Evolutionary conservation across 2,888 invertebrate species (phyloP).

Genomic region (Mantis religiosa): DNA sequence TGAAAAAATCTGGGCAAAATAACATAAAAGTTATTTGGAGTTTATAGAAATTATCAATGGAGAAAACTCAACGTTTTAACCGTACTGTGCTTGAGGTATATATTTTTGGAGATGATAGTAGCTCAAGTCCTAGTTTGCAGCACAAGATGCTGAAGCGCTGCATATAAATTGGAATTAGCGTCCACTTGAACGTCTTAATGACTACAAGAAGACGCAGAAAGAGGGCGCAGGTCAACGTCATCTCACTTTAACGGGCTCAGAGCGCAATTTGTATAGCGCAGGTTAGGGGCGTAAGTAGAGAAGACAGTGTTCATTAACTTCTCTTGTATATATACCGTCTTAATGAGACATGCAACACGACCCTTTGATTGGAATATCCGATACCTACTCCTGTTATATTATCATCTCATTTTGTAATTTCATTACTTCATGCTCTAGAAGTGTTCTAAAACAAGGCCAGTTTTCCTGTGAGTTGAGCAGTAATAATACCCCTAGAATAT

Average conservation of each 20-base stretch:
- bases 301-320: neutral
- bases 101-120: neutral
- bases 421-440: too few relatives aligned
- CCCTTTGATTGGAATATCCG: neutral
- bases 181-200: conserved; percentile 25
- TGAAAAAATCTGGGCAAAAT: too few relatives aligned
- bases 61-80: too few relatives aligned
- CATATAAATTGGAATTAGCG: conserved; percentile 29
- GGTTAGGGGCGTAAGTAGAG: neutral
- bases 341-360: neutral
- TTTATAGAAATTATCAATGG: too few relatives aligned
- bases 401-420: too few relatives aligned
- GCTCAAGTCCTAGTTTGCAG: neutral
- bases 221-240: neutral
- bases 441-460: too few relatives aligned
- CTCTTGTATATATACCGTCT: neutral
- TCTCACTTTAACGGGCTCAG: neutral
- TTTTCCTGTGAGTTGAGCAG: too few relatives aligned
- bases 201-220: conserved; percentile 11
- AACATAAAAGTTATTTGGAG: too few relatives aligned
- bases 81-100: neutral
- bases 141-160: neutral
- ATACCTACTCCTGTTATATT: neutral
- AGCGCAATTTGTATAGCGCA: neutral
- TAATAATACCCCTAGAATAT: too few relatives aligned